Conservation (phyloP, 2,888 invertebrate species). For the Metacarcinus magister region DNA sequence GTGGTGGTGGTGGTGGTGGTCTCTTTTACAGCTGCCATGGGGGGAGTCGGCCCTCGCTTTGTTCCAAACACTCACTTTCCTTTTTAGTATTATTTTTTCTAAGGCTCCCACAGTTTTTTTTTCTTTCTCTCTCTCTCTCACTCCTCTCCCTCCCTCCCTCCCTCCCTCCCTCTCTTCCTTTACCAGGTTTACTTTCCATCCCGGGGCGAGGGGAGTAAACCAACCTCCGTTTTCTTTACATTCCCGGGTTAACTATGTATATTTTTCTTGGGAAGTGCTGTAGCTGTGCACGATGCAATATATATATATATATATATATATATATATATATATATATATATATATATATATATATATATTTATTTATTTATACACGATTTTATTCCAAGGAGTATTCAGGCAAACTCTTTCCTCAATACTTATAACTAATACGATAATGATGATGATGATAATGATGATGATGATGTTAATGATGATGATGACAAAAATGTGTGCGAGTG, state of each 20-base stretch:
- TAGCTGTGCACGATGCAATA: background rate
- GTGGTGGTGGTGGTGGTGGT: background rate
- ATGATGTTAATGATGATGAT: background rate
- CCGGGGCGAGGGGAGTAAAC: slow-evolving; percentile 21
- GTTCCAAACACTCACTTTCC: background rate
- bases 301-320: too few species aligned
- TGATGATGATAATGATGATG: background rate
- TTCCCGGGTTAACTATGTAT: background rate
- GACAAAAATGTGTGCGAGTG: background rate
- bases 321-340: too few species aligned
- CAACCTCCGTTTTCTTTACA: slow-evolving; percentile 40
- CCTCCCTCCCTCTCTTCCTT: background rate
- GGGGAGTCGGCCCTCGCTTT: background rate
- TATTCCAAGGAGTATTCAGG: too few species aligned
- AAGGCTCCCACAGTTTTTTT: background rate
- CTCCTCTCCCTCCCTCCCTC: background rate
- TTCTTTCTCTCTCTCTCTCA: background rate
- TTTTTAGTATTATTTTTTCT: background rate
- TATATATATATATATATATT: too few species aligned
- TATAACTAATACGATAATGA: too few species aligned
- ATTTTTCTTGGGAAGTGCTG: background rate
- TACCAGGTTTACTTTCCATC: slow-evolving; percentile 6
- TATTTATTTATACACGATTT: too few species aligned
- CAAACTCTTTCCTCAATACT: too few species aligned
- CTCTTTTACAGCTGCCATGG: background rate